Evolutionary conservation across 2,888 invertebrate genomes (phyloP).

Genomic region (Ormyrus pomaceus): DNA sequence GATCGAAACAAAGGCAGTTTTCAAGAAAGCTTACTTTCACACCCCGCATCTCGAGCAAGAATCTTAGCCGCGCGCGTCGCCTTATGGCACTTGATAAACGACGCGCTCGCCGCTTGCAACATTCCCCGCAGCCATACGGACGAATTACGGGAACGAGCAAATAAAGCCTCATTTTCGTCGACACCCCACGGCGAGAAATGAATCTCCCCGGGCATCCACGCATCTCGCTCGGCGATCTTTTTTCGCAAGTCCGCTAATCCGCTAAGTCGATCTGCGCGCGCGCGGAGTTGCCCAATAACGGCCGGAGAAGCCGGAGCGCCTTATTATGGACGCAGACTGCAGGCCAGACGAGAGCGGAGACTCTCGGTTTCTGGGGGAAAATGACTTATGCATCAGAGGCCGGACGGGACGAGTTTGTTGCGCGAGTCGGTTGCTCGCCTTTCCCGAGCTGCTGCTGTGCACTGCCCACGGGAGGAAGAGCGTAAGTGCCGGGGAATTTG

Average conservation of each 20-base stretch:
- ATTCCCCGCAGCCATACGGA: too few relatives aligned
- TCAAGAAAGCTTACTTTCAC: too few relatives aligned
- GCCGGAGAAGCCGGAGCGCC: not conserved
- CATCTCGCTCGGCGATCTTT: not conserved
- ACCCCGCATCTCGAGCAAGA: too few relatives aligned
- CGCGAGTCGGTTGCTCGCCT: constrained; percentile 8
- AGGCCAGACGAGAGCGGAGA: not conserved
- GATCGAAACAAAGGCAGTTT: too few relatives aligned
- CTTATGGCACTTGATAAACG: too few relatives aligned
- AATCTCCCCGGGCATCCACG: not conserved
- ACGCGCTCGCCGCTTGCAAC: too few relatives aligned
- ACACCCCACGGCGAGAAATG: not conserved
- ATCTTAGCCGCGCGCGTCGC: too few relatives aligned
- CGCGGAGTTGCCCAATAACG: not conserved
- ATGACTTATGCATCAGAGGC: constrained; percentile 34
- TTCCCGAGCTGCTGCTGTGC: not conserved
- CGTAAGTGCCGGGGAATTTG: not conserved
- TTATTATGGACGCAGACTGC: too few relatives aligned
- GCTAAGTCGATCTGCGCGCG: not conserved
- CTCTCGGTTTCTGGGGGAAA: constrained; percentile 32
- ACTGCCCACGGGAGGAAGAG: not conserved
- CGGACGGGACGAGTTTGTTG: constrained; percentile 32
- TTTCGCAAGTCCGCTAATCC: not conserved
- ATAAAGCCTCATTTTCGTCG: not conserved
- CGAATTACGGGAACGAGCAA: too few relatives aligned